Evolutionary conservation across 2,888 invertebrate genomes (phyloP).

Genomic region (Tillus elongatus): DNA sequence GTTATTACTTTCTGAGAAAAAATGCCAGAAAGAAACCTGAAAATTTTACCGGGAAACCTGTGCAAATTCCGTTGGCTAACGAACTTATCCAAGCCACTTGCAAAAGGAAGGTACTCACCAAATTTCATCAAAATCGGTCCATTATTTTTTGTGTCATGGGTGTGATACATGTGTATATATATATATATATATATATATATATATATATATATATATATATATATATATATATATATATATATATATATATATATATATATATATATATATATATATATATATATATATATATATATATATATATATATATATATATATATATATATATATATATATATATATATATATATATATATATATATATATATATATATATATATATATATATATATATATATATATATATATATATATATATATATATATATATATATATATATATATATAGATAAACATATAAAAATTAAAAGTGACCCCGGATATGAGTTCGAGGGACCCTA

Average conservation of each 20-base stretch:
- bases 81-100: too few species aligned
- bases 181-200: slow-evolving; percentile 9
- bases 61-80: too few species aligned
- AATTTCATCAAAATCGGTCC: too few species aligned
- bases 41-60: too few species aligned
- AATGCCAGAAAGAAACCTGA: too few species aligned
- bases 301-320: slow-evolving; percentile 7
- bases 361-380: slow-evolving; percentile 6
- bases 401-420: slow-evolving; percentile 2
- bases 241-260: slow-evolving; percentile 10
- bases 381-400: slow-evolving; percentile 2
- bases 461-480: too few species aligned
- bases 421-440: slow-evolving; percentile 1
- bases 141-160: too few species aligned
- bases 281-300: slow-evolving; percentile 9
- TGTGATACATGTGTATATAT: too few species aligned
- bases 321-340: slow-evolving; percentile 12
- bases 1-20: too few species aligned
- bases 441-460: too few species aligned
- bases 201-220: slow-evolving; percentile 12
- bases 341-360: slow-evolving; percentile 12
- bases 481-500: too few species aligned
- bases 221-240: slow-evolving; percentile 12
- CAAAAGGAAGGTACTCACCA: too few species aligned
- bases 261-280: slow-evolving; percentile 5